Base-by-base conservation (phyloP, 2,113 vertebrate genomes). In the Platysternon megacephalum region DNA sequence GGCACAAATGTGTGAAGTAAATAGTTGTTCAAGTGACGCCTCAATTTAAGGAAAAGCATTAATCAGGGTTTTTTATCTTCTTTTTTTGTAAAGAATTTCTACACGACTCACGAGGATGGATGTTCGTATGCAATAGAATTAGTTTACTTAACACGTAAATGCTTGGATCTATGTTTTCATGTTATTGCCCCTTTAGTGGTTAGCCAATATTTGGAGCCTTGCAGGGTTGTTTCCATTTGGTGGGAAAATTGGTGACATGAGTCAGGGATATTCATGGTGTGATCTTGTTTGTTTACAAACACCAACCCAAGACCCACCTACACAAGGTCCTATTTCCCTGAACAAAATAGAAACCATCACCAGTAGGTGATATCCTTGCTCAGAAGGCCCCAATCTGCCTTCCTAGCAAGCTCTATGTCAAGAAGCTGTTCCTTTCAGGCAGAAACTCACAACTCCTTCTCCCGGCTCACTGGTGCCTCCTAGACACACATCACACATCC, bases 31-130 rank as follows among this genome's bases (percentile, higher is more conserved):
- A 79, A 91, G 80, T 89, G 89, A 94, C 56, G 44, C 84, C 22
- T 65, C 91, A 83, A 16, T 95, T 96, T 93, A 95, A 97, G 96
- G 46, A 76, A 76, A 96, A 97, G 91, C 32, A 95, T 56, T 32
- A 92, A 87, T 13, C 0, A 0, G 58, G 29, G 6, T 14, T 16
- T n/a, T 68, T 88, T 94, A 88, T 26, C 82, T 89, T 93, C 56
- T 86, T 84, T 87, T 95, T 61, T 94, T 86, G 81, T 86, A 61
- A 95, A 93, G n/a, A 72, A 90, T 92, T 90, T 90, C 76, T 93
- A 84, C 90, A 94, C 39, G 65, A 93, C 55, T 91, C 1, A 0
- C 56, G 35, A 61, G 80, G 76, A 85, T 96, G 93, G 88, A 42
- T 94, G 12, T 8, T 28, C 28, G 11, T 16, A 78, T 26, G 11